These are phyloP conservation scores for Callithrix jacchus DNA, from an alignment of 2,113 vertebrate genomes.

Conservation along the genomic window DNA sequence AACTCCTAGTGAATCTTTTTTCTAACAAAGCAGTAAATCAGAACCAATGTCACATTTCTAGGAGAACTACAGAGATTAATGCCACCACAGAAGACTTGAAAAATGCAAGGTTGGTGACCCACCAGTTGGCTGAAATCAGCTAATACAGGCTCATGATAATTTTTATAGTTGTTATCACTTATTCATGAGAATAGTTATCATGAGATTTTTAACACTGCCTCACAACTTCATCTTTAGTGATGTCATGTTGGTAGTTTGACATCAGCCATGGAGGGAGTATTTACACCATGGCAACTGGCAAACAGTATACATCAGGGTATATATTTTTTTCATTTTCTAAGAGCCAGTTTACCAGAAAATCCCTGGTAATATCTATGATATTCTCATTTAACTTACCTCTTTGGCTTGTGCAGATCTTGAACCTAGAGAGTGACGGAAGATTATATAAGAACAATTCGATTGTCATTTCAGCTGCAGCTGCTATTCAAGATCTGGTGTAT, in stretches of 20 bases:
- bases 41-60: not conserved
- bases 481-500: not conserved
- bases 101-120: not conserved
- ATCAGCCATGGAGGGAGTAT: not conserved
- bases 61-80: not conserved
- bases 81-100: not conserved
- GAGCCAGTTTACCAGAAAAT: not conserved
- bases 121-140: not conserved
- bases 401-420: not conserved
- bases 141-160: not conserved
- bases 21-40: not conserved
- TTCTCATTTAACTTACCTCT: not conserved
- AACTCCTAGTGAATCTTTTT: not conserved
- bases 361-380: not conserved
- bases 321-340: not conserved
- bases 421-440: not conserved
- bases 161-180: not conserved
- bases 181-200: not conserved
- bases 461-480: not conserved
- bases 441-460: not conserved
- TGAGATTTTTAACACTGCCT: not conserved
- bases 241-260: not conserved
- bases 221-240: not conserved
- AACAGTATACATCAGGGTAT: not conserved
- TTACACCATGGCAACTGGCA: not conserved